Evolutionary conservation across 1,140 invertebrate species (phyloP).

Genomic region (Anastrepha ludens): DNA sequence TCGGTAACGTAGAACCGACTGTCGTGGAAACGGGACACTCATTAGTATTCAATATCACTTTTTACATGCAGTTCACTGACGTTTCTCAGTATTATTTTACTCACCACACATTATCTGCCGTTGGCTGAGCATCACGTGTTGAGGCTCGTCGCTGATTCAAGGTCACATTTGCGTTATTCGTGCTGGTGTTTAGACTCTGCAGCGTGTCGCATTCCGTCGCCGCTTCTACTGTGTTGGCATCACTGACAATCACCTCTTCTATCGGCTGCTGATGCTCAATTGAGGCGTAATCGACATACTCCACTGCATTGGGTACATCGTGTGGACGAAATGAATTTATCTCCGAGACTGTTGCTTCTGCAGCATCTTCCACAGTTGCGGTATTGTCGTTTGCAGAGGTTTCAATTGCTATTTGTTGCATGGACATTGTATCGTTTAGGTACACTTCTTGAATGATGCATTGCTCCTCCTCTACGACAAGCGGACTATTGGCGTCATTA

Average conservation of each 20-base stretch:
- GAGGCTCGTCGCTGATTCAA: neutral
- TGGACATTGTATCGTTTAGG: slow-evolving; percentile 18
- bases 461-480: neutral
- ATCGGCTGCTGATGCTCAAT: neutral
- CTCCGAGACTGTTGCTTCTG: neutral
- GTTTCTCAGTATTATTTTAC: neutral
- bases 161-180: neutral
- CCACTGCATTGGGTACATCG: neutral
- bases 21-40: too few relatives aligned
- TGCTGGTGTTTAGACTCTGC: neutral
- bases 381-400: neutral
- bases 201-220: neutral
- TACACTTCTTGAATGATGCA: slow-evolving; percentile 10
- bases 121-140: neutral
- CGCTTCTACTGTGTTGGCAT: neutral
- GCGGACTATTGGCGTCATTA: neutral
- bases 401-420: slow-evolving; percentile 27
- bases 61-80: too few relatives aligned
- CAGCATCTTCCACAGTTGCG: neutral
- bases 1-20: too few relatives aligned
- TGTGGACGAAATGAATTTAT: neutral
- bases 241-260: slow-evolving; percentile 38
- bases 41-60: too few relatives aligned
- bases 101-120: neutral
- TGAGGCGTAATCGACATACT: neutral